Evolutionary conservation across 2,113 vertebrate genomes (phyloP).

Genomic region (Anolis carolinensis): DNA sequence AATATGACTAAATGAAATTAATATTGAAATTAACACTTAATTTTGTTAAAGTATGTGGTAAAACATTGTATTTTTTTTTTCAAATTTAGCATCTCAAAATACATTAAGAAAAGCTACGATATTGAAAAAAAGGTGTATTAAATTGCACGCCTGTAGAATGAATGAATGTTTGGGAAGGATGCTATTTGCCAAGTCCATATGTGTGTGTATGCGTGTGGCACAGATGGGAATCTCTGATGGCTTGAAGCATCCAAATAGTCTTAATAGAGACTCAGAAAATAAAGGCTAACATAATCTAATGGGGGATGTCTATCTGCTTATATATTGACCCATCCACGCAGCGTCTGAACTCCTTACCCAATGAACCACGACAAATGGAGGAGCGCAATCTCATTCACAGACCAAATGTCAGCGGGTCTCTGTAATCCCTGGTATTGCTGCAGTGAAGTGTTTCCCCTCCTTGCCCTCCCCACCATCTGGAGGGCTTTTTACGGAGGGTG

Average conservation of each 20-base stretch:
- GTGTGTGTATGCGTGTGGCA: neutral
- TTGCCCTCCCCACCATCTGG: neutral
- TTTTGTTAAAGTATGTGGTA: too few species aligned
- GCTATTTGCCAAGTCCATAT: neutral
- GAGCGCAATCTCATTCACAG: neutral
- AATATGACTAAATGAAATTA: too few species aligned
- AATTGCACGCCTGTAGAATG: neutral
- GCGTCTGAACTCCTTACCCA: neutral
- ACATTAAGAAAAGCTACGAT: too few species aligned
- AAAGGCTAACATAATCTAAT: slow-evolving; percentile 23
- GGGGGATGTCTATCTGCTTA: slow-evolving; percentile 3
- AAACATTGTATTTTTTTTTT: too few species aligned
- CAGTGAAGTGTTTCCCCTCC: neutral
- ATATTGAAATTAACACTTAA: too few species aligned
- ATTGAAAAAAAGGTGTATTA: too few species aligned
- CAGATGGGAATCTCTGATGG: slow-evolving; percentile 26
- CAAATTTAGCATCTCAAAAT: too few species aligned
- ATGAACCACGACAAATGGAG: slow-evolving; percentile 16
- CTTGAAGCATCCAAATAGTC: slow-evolving; percentile 18
- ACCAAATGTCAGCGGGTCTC: slow-evolving; percentile 22
- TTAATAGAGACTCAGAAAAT: slow-evolving; percentile 21
- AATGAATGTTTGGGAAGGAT: neutral
- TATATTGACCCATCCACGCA: neutral
- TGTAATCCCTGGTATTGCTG: slow-evolving; percentile 11
- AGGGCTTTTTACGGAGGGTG: slow-evolving; percentile 9